Conservation (phyloP, 2,888 invertebrate species). For the Phrixothrix hirtus region DNA sequence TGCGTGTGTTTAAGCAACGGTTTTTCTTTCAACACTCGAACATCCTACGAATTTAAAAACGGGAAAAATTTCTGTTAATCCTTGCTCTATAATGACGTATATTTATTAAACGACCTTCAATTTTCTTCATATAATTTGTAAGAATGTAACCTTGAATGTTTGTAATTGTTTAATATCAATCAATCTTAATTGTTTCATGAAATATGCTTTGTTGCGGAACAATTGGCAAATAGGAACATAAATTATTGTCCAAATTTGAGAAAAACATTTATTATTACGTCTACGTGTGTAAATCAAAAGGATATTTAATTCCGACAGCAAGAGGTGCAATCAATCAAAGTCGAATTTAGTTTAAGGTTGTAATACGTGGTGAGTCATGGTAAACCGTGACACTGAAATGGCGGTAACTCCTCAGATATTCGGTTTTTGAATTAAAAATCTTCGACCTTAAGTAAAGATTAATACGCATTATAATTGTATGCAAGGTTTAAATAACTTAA, state of each 20-base stretch:
- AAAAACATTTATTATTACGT: too few relatives aligned
- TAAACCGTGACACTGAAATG: conserved; percentile 13
- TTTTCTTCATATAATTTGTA: too few relatives aligned
- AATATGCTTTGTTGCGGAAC: too few relatives aligned
- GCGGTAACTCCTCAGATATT: background rate
- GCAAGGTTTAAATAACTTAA: conserved; percentile 26
- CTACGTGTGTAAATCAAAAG: conserved; percentile 3
- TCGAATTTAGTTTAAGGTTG: conserved; percentile 24
- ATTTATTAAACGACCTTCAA: too few relatives aligned
- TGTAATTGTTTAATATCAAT: too few relatives aligned
- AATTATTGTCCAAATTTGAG: too few relatives aligned
- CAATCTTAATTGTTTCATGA: too few relatives aligned
- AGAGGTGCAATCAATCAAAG: conserved; percentile 13
- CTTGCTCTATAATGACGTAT: too few relatives aligned
- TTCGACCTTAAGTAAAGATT: conserved; percentile 19
- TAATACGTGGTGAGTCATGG: conserved; percentile 11
- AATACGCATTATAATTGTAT: conserved; percentile 20
- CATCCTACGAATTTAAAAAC: too few relatives aligned
- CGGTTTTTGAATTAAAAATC: conserved; percentile 9
- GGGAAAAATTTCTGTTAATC: too few relatives aligned
- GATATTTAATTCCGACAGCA: conserved; percentile 1
- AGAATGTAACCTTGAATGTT: too few relatives aligned
- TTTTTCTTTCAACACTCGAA: background rate
- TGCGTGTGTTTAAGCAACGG: background rate
- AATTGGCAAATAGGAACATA: too few relatives aligned